Evolutionary conservation across 2,888 invertebrate genomes (phyloP).

Genomic region (Ichneumoninae sp.): DNA sequence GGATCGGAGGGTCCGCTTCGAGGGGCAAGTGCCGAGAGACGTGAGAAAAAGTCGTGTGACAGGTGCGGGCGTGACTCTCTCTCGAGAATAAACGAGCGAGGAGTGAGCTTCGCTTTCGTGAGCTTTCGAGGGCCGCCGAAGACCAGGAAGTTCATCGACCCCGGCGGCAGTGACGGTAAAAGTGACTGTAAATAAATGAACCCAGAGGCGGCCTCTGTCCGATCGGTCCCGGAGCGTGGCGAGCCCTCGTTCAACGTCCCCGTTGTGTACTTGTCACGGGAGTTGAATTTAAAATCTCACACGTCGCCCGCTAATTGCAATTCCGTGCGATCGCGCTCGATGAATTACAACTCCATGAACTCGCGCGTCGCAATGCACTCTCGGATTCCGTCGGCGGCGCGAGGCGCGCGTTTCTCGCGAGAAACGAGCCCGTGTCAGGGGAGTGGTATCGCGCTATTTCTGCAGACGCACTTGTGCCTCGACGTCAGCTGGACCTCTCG

Average conservation of each 20-base stretch:
- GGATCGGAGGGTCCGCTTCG: background rate
- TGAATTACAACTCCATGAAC: slow-evolving; percentile 36
- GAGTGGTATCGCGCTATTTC: slow-evolving; percentile 61
- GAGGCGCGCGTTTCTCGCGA: slow-evolving; percentile 36
- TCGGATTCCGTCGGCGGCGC: slow-evolving; percentile 24
- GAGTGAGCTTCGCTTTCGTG: background rate
- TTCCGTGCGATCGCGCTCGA: slow-evolving; percentile 43
- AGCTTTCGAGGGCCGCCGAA: background rate
- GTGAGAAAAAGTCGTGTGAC: slow-evolving; percentile 11
- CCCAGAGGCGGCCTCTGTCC: slow-evolving; percentile 40
- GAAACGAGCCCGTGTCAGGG: slow-evolving; percentile 15
- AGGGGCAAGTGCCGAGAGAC: background rate
- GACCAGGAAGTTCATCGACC: slow-evolving; percentile 53
- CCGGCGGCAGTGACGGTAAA: background rate
- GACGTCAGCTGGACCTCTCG: slow-evolving; percentile 61
- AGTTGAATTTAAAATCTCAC: slow-evolving; percentile 45
- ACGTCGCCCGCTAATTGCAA: slow-evolving; percentile 56
- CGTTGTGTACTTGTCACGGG: slow-evolving; percentile 1
- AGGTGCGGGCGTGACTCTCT: slow-evolving; percentile 1
- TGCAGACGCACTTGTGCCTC: slow-evolving; percentile 58
- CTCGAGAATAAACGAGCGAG: slow-evolving; percentile 19
- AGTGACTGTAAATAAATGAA: slow-evolving; percentile 60
- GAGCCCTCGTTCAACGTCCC: slow-evolving; percentile 14
- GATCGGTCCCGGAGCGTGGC: slow-evolving; percentile 2
- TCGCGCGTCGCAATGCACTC: slow-evolving; percentile 13